phyloP scores from a whole-genome alignment of 2,113 vertebrate genomes.

The Channa argus region DNA sequence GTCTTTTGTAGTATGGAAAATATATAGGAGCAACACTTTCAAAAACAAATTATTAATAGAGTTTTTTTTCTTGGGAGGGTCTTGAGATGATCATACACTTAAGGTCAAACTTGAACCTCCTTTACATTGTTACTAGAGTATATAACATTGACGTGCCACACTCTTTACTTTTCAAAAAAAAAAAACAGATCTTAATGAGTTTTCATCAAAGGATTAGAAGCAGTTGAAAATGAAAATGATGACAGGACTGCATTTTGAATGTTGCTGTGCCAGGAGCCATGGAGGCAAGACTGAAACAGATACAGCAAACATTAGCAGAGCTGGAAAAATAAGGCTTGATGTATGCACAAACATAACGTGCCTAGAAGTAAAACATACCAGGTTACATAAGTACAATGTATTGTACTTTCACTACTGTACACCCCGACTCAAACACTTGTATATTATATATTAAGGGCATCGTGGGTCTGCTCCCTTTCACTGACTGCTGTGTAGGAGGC shows the following conservation, averaged over 20 bases:
- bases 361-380: constrained; percentile 12
- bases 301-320: constrained; percentile 39
- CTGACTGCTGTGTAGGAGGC: constrained; percentile 64
- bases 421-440: constrained; percentile 4
- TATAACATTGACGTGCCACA: too few relatives aligned
- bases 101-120: too few relatives aligned
- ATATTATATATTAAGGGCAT: constrained; percentile 40
- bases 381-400: constrained; percentile 41
- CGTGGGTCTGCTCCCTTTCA: constrained; percentile 49
- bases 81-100: too few relatives aligned
- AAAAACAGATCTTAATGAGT: constrained; percentile 8
- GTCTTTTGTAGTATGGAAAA: too few relatives aligned
- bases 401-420: constrained; percentile 29
- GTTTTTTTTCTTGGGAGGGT: too few relatives aligned
- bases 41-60: too few relatives aligned
- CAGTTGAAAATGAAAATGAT: constrained; percentile 22
- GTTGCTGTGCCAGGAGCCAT: constrained; percentile 38
- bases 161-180: constrained; percentile 1
- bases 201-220: constrained; percentile 4
- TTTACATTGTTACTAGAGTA: too few relatives aligned
- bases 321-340: constrained; percentile 38
- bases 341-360: constrained; percentile 23
- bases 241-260: constrained; percentile 26
- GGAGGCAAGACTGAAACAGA: constrained; percentile 64
- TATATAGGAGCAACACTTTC: too few relatives aligned